These are phyloP conservation scores for Athripsodes cinereus DNA, from an alignment of 2,888 invertebrate species.

Conservation along the genomic window DNA sequence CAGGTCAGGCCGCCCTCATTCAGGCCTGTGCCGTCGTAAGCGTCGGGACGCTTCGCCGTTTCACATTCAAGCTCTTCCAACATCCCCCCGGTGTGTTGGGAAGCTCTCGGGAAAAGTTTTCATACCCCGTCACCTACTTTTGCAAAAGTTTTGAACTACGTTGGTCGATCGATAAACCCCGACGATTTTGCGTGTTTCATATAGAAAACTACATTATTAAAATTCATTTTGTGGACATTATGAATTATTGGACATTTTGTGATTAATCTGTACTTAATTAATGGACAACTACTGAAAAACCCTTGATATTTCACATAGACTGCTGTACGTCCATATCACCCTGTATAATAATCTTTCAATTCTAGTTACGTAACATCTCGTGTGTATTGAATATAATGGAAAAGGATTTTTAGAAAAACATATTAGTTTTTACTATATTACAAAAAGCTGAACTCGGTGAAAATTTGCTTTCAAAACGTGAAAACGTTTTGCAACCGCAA, in stretches of 20 bases:
- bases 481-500: background rate
- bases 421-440: background rate
- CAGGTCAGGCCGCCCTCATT: conserved; percentile 27
- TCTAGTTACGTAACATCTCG: background rate
- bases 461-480: no score
- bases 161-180: conserved; percentile 17
- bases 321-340: no score
- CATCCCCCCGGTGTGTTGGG: conserved; percentile 3
- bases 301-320: no score
- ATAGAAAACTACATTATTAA: background rate
- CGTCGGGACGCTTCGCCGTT: conserved; percentile 10
- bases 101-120: conserved; percentile 20
- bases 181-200: conserved; percentile 10
- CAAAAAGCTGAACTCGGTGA: no score
- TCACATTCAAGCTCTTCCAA: conserved; percentile 2
- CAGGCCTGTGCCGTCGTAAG: conserved; percentile 34
- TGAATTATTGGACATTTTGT: conserved; percentile 5
- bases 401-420: background rate
- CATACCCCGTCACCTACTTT: conserved; percentile 23
- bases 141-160: conserved; percentile 16
- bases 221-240: background rate
- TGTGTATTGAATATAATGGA: background rate
- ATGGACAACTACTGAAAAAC: no score
- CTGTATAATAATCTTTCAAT: no score
- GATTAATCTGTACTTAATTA: background rate